Percentiles rank a stretch among this genome's conserved stretches.
These are phyloP conservation scores for Ethmia dodecea DNA, from an alignment of 2,888 invertebrate species.

Conservation along the genomic window DNA sequence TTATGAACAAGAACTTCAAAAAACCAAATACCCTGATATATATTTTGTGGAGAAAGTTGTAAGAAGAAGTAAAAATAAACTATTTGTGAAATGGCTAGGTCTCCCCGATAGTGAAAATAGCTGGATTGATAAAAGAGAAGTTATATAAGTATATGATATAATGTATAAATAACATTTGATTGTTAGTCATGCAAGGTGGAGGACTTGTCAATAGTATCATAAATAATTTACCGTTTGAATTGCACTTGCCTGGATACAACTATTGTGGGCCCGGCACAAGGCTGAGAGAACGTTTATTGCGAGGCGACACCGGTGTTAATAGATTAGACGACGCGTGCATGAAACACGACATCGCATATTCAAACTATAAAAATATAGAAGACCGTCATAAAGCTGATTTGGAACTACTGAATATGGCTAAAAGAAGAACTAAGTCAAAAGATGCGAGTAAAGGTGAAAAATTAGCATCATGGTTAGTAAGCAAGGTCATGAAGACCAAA, in stretches of 20 bases:
- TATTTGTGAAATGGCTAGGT: too few species aligned
- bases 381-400: conserved; percentile 33
- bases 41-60: too few species aligned
- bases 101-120: too few species aligned
- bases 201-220: conserved; percentile 7
- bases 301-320: conserved; percentile 12
- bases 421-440: conserved; percentile 19
- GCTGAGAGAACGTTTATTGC: conserved; percentile 6
- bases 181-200: conserved; percentile 4
- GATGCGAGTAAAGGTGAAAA: conserved; percentile 11
- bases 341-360: conserved; percentile 12
- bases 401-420: conserved; percentile 27
- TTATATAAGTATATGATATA: too few species aligned
- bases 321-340: conserved; percentile 10
- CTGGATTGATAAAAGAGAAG: too few species aligned
- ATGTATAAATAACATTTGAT: conserved; percentile 1
- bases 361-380: conserved; percentile 11
- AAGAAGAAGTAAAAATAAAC: too few species aligned
- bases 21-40: too few species aligned
- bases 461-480: conserved; percentile 10
- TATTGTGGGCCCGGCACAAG: conserved; percentile 11
- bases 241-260: conserved; percentile 9
- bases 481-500: conserved; percentile 11
- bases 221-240: conserved; percentile 8
- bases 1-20: too few species aligned